Conservation (phyloP, 2,888 invertebrate genomes). For the Pandemis cinnamomeana region DNA sequence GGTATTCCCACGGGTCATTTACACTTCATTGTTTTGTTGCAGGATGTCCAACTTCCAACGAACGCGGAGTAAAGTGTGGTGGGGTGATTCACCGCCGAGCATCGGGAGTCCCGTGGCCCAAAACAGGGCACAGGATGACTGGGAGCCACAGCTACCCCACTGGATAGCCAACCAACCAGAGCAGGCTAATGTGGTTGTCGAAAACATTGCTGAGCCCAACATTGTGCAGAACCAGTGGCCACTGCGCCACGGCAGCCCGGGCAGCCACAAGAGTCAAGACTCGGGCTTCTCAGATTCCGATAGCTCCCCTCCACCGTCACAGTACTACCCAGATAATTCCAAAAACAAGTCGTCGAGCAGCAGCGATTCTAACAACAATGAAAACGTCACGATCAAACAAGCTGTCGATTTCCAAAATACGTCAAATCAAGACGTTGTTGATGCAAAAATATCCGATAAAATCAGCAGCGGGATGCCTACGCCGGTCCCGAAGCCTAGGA, state of each 20-base stretch:
- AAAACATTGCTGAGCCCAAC: slow-evolving; percentile 68
- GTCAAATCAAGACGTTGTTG: slow-evolving; percentile 65
- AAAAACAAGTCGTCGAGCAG: slow-evolving; percentile 74
- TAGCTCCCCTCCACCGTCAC: slow-evolving; percentile 83
- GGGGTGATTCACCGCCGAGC: slow-evolving; percentile 82
- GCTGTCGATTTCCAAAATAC: slow-evolving; percentile 74
- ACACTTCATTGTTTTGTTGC: slow-evolving; percentile 70
- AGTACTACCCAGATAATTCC: slow-evolving; percentile 72
- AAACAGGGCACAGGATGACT: slow-evolving; percentile 69
- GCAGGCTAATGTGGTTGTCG: slow-evolving; percentile 69
- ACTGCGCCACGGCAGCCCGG: slow-evolving; percentile 81
- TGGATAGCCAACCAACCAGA: slow-evolving; percentile 81
- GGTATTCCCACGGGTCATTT: slow-evolving; percentile 74
- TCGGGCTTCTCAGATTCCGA: slow-evolving; percentile 93
- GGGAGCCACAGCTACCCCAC: slow-evolving; percentile 82
- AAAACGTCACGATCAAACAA: slow-evolving; percentile 77
- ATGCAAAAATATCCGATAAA: slow-evolving; percentile 56
- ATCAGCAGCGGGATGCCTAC: slow-evolving; percentile 59
- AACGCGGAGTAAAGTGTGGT: slow-evolving; percentile 88
- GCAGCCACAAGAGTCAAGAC: slow-evolving; percentile 90
- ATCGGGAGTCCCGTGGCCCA: slow-evolving; percentile 75
- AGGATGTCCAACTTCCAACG: slow-evolving; percentile 88
- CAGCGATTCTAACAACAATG: slow-evolving; percentile 78
- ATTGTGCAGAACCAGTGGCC: slow-evolving; percentile 76
- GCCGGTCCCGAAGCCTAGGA: slow-evolving; percentile 68